Evolutionary conservation across 1,140 invertebrate species (phyloP), one percentile per base, ranked within the genome.

Genomic region (Bombus breviceps): DNA sequence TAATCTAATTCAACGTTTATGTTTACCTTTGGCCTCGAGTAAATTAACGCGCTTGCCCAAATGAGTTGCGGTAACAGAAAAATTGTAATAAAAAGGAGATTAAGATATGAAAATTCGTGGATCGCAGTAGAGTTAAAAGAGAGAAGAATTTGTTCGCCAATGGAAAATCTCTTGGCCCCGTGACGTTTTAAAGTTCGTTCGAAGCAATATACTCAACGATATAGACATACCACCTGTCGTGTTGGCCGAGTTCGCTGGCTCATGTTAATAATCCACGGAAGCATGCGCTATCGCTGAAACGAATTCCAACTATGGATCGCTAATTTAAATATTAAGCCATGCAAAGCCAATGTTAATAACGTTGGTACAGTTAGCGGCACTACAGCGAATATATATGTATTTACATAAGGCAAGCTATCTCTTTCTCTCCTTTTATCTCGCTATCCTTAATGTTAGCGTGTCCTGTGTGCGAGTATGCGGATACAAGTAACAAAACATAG

Each of bases 241-340:
- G 15, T 72, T n/a, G 71, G 25, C 34, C 47, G 25, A 53, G 74
- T 37, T 76, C 47, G 37, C 32, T 57, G 32, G 25, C n/a, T 75
- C 18, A 34, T 75, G 32, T 75, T 39, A 72, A 39, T 75, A 75
- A 75, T 75, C 73, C 47, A 43, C 41, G 39, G n/a, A 47, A 43
- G 72, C 43, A 15, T 32, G 47, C 47, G 34, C 32, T 57, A 75
- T 76, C 74, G 53, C 34, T 59, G 47, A 57, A 76, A 76, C 74
- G 47, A 76, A 76, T 76, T n/a, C 74, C 47, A 41, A 28, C 25
- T 76, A 59, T 34, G 53, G 74, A 75, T 75, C 18, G 73, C 53
- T 76, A 59, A 76, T 76, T 76, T 76, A 76, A 76, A 76, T 57
- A 76, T 57, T 76, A 76, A 76, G 34, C 74, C 32, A 59, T 76